Base-by-base conservation (phyloP, 2,888 invertebrate genomes). In the Diarsia rubi region DNA sequence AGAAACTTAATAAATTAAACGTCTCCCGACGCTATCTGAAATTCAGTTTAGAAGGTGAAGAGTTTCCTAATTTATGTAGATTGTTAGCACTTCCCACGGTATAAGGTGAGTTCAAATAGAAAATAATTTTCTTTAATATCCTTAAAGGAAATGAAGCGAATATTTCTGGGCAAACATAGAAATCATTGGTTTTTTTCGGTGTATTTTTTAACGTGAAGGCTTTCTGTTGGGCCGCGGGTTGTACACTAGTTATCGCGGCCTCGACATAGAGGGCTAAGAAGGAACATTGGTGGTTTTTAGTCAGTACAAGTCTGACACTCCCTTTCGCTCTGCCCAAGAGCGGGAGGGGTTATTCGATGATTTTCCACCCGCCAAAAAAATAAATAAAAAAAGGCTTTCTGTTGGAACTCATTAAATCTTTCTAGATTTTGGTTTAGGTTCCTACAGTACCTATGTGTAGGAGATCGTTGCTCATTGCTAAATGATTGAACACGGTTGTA, bases 51-150 rank as follows among this genome's bases (percentile, higher is more conserved):
- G 89, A 88, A 90, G 91, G 91, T 92, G 90, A 91, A 88, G 91
- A 92, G 89, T 93, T 93, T 88, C 78, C 89, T 94, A 94, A 94
- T 94, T 94, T 94, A 94, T 94, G 94, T 91, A 94, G 91, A 94
- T 94, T 94, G 93, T 94, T 91, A 89, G 91, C 89, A 89, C 91
- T 90, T 89, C 79, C 84, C 77, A 75, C 80, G 81, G 78, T 81
- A 86, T 88, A 86, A 91, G 90, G 91, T 91, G 89, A 90, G 86
- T 87, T 78, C 88, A 84, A 92, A 92, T 92, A 92, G 91, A 93
- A 94, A 94, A 94, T 94, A 90, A 93, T 93, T 94, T 94, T 92
- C 93, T 91, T 90, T 91, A 92, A 93, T 91, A 92, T 88, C 90
- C 88, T 86, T 86, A 70, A 79, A 90, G 92, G 92, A 93, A 93